phyloP scores from a whole-genome alignment of 2,797 vertebrate species.

The Manis pentadactyla region DNA sequence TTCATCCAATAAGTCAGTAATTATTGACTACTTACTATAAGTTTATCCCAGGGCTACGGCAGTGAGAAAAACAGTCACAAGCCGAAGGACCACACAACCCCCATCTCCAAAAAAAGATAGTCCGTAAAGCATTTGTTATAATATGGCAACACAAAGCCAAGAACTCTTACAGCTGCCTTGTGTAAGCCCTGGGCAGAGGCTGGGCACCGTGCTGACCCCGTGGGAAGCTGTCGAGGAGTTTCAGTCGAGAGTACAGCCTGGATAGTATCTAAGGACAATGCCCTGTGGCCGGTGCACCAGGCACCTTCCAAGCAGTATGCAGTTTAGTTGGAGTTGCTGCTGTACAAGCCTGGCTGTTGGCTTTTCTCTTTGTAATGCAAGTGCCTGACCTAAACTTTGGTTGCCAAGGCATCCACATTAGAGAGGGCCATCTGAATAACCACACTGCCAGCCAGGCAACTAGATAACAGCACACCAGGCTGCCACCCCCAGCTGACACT shows the following conservation, averaged over 20 bases:
- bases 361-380: neutral
- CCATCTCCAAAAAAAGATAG: neutral
- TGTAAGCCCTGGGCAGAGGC: neutral
- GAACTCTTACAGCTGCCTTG: neutral
- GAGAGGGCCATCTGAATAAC: too few relatives aligned
- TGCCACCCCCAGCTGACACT: neutral
- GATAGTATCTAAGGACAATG: rapidly evolving
- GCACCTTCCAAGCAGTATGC: neutral
- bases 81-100: neutral
- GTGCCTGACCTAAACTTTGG: neutral
- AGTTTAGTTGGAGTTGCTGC: neutral
- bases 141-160: neutral
- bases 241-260: neutral
- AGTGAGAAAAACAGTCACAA: neutral
- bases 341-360: neutral
- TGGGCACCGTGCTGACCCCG: too few relatives aligned
- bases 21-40: neutral
- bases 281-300: rapidly evolving
- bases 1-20: neutral
- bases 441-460: neutral
- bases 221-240: neutral
- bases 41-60: neutral
- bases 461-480: neutral
- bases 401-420: neutral
- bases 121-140: neutral